Evolutionary conservation across 2,797 vertebrate genomes (phyloP), one percentile per base, ranked within the genome.

Genomic region (Limosa lapponica): DNA sequence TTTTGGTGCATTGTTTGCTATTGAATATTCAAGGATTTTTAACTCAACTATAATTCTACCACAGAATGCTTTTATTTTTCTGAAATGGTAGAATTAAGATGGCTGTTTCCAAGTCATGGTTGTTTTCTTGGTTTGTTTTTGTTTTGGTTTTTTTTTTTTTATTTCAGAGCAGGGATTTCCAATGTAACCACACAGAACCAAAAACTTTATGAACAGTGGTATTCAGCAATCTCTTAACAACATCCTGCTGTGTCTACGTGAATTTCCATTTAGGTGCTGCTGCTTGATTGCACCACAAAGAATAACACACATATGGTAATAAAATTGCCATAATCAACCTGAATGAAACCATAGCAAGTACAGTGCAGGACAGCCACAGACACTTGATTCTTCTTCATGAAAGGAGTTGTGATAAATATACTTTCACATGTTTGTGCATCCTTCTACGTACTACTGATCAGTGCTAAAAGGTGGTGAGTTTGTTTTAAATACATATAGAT

Each of bases 81-180:
- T 87, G 17, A 87, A 77, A 82, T 51, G 6, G 62, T 64, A 81
- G 95, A 93, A 66, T 86, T 52, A 64, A 39, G 66, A 87, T 87
- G 73, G 61, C 70, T 92, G 30, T 93, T 95, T 92, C 87, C 81
- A 94, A 86, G 61, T 70, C 73, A 90, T 43, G 52, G 24, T 48
- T 24, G 23, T 1, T 48, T 48, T 46, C 24, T 41, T 43, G 52
- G 30, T 48, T 37, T 13, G 6, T 6, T 10, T 20, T 46, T n/a
- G 28, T 36, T 34, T 64, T 19, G n/a, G n/a, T 24, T 16, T 10
- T 64, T 58, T 37, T 65, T 83, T 37, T n/a, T 39, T 36, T 84
- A n/a, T 81, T 92, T 90, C 32, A 82, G 34, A 82, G 49, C 25
- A 75, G 8, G 7, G 14, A 46, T 84, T 95, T 75, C 66, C 58